phyloP scores from a whole-genome alignment of 2,113 vertebrate species.

The Cacatua alba region DNA sequence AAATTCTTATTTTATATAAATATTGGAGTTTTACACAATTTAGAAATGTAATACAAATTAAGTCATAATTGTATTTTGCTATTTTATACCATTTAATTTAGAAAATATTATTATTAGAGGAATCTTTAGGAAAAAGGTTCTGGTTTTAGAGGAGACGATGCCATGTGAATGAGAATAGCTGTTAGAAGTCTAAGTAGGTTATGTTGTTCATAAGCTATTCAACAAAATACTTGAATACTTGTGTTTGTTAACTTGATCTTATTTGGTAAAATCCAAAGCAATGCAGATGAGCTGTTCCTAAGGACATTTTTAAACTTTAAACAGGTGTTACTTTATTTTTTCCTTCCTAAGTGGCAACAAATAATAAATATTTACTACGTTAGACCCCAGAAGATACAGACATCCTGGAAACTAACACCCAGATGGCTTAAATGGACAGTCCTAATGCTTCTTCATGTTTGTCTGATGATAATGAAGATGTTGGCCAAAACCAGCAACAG shows the following conservation, averaged over 20 bases:
- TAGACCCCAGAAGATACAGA: not conserved
- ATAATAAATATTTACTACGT: not conserved
- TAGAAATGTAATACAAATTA: not conserved
- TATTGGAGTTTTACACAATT: not conserved
- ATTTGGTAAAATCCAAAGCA: not conserved
- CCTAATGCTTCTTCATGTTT: not conserved
- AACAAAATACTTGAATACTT: not conserved
- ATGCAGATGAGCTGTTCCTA: not conserved
- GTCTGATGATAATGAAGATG: not conserved
- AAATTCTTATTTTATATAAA: not conserved
- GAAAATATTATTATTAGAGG: rapidly evolving
- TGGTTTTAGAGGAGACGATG: not conserved
- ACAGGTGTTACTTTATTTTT: not conserved
- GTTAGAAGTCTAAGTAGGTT: not conserved
- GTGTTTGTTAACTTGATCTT: not conserved
- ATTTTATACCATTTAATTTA: not conserved
- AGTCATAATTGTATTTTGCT: not conserved
- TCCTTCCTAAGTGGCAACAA: not conserved
- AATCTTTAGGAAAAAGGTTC: not conserved
- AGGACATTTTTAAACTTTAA: not conserved
- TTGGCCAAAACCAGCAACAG: not conserved
- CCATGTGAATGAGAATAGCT: not conserved
- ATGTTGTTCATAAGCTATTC: not conserved
- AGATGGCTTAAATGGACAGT: not conserved
- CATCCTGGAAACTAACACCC: not conserved